Conservation (phyloP, 1,140 invertebrate species). For the Anadara kagoshimensis region DNA sequence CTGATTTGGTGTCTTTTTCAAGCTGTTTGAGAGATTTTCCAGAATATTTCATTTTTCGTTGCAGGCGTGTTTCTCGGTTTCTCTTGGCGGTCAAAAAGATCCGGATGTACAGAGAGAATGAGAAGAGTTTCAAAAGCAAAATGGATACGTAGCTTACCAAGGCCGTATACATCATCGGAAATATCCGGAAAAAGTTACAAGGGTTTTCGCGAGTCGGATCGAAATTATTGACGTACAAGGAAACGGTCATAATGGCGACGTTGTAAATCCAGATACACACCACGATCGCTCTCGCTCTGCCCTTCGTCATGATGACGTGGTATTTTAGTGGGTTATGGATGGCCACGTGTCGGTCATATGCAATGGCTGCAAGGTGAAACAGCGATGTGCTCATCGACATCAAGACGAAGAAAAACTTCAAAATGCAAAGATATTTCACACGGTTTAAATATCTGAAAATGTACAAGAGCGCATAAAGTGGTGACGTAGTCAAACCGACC, state of each 20-base stretch:
- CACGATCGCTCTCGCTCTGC: constrained; percentile 14
- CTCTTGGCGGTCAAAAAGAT: constrained; percentile 20
- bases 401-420: constrained; percentile 39
- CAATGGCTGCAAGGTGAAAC: constrained; percentile 37
- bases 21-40: background rate
- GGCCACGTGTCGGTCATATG: constrained; percentile 38
- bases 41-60: background rate
- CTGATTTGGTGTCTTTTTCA: constrained; percentile 34
- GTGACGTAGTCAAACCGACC: constrained; percentile 30
- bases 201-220: background rate
- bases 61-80: constrained; percentile 8
- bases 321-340: constrained; percentile 36
- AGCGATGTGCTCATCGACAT: constrained; percentile 39
- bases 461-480: constrained; percentile 38
- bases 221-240: constrained; percentile 35
- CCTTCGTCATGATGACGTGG: constrained; percentile 14
- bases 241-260: constrained; percentile 14
- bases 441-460: background rate
- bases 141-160: constrained; percentile 23
- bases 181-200: constrained; percentile 40
- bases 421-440: constrained; percentile 35
- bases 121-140: constrained; percentile 9
- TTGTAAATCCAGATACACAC: constrained; percentile 36
- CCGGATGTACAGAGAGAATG: constrained; percentile 24
- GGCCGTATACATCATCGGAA: constrained; percentile 35